Evolutionary conservation across 2,888 invertebrate genomes (phyloP).

Genomic region (Cremastobaeus sp.): DNA sequence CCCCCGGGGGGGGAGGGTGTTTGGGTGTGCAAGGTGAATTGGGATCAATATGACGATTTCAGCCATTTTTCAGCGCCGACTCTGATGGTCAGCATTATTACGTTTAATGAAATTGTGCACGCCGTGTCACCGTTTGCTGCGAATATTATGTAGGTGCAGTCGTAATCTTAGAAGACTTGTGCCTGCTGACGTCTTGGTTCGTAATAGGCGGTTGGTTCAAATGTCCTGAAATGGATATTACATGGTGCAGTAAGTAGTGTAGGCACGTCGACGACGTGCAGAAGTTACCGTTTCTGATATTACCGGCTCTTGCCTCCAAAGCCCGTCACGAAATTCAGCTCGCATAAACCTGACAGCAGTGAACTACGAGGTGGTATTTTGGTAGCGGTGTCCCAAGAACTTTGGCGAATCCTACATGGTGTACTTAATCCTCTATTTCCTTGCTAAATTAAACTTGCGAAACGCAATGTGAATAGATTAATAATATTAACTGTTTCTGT

Average conservation of each 20-base stretch:
- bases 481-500: constrained; percentile 48
- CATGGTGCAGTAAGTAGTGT: constrained; percentile 64
- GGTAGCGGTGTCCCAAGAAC: constrained; percentile 61
- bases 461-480: constrained; percentile 53
- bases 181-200: constrained; percentile 64
- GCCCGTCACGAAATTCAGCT: constrained; percentile 66
- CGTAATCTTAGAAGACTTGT: constrained; percentile 73
- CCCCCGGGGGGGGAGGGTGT: too few relatives aligned
- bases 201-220: constrained; percentile 69
- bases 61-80: neutral
- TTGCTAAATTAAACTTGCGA: constrained; percentile 58
- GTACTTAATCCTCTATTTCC: constrained; percentile 57
- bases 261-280: constrained; percentile 64
- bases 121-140: constrained; percentile 64
- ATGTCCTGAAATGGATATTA: constrained; percentile 74
- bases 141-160: constrained; percentile 68
- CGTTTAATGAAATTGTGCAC: neutral
- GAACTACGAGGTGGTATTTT: constrained; percentile 63
- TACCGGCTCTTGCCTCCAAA: constrained; percentile 63
- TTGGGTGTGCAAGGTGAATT: too few relatives aligned
- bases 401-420: constrained; percentile 58
- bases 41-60: too few relatives aligned
- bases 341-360: constrained; percentile 64
- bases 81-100: too few relatives aligned
- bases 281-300: constrained; percentile 71